These are phyloP conservation scores for Dicerorhinus sumatrensis DNA, from an alignment of 2,113 vertebrate species.

Conservation along the genomic window DNA sequence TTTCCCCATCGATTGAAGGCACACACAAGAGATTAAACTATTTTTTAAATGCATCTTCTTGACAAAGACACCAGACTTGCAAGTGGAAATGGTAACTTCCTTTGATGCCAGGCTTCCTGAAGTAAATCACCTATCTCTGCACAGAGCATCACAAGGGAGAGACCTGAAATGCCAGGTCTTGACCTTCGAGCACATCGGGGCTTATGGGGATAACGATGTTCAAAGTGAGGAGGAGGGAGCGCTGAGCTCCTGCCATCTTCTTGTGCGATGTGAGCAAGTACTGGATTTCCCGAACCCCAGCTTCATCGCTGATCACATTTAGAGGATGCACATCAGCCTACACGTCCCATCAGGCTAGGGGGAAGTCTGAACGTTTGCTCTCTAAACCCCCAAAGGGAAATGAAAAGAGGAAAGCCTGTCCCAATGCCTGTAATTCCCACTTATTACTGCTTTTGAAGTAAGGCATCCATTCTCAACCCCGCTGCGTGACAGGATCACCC, in stretches of 20 bases:
- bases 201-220: background rate
- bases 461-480: background rate
- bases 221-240: background rate
- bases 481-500: background rate
- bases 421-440: background rate
- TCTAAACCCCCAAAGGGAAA: background rate
- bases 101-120: background rate
- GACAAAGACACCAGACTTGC: conserved; percentile 53
- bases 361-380: background rate
- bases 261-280: background rate
- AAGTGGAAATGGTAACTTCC: conserved; percentile 41
- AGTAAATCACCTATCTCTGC: background rate
- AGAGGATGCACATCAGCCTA: background rate
- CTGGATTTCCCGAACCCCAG: background rate
- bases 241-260: background rate
- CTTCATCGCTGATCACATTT: background rate
- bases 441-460: conserved; percentile 22
- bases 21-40: conserved; percentile 70
- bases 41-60: conserved; percentile 70
- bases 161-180: background rate
- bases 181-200: background rate
- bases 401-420: background rate
- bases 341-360: background rate
- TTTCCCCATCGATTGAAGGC: conserved; percentile 39
- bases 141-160: background rate